Conservation (phyloP, 1,140 invertebrate species). For the Ctenoplectra terminalis region DNA sequence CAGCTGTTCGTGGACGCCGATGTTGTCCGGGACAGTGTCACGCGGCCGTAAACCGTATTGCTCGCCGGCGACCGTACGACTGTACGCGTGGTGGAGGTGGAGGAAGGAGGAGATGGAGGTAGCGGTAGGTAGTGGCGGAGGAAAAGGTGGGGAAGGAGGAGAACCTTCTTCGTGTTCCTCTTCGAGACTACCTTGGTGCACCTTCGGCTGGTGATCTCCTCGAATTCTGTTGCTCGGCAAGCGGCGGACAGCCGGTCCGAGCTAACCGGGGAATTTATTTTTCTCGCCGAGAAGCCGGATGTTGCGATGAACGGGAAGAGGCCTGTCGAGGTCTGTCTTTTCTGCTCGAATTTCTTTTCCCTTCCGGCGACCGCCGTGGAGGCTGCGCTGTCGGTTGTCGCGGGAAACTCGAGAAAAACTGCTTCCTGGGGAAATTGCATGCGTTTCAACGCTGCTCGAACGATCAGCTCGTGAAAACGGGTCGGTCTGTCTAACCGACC, state of each 20-base stretch:
- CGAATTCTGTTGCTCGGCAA: constrained; percentile 21
- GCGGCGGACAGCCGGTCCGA: background rate
- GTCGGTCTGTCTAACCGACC: background rate
- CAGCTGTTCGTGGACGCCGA: constrained; percentile 66
- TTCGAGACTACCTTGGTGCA: constrained; percentile 54
- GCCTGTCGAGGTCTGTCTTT: background rate
- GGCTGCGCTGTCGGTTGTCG: background rate
- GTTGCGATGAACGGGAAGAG: background rate
- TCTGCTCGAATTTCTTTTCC: background rate
- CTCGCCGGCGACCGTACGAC: constrained; percentile 70
- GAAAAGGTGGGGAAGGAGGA: constrained; percentile 44
- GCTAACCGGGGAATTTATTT: constrained; percentile 7
- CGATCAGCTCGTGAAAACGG: background rate
- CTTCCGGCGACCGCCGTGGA: background rate
- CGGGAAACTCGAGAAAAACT: constrained; percentile 12
- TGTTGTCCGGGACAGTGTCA: constrained; percentile 58
- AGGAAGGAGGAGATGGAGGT: constrained; percentile 57
- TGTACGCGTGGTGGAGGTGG: constrained; percentile 64
- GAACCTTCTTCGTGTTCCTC: constrained; percentile 63
- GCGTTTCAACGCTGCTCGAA: no score
- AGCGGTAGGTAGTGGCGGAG: constrained; percentile 45
- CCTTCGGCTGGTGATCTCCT: constrained; percentile 46
- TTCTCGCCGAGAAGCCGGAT: constrained; percentile 33
- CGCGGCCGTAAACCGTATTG: constrained; percentile 69
- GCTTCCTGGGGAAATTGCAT: constrained; percentile 8